A percentile compares a stretch with the other conserved stretches of the same genome.
phyloP scores from a whole-genome alignment of 2,113 vertebrate species.

The Nerophis lumbriciformis region DNA sequence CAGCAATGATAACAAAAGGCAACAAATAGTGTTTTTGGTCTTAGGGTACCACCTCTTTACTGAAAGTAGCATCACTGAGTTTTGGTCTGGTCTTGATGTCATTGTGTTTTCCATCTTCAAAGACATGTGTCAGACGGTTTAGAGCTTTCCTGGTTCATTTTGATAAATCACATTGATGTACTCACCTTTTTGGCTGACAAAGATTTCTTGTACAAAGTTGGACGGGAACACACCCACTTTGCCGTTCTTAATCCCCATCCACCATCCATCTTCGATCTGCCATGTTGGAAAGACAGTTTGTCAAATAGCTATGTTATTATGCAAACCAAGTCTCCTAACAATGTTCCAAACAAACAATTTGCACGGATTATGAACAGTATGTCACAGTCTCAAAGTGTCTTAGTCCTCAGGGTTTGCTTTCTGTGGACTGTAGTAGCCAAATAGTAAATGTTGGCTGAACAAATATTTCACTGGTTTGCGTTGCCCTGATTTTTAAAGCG shows the following conservation, averaged over 20 bases:
- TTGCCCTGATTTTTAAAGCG: constrained; percentile 8
- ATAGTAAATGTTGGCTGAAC: background rate
- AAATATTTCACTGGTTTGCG: background rate
- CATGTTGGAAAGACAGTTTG: background rate
- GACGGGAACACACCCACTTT: constrained; percentile 83
- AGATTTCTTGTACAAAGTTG: constrained; percentile 84
- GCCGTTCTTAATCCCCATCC: constrained; percentile 80
- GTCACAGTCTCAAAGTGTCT: background rate
- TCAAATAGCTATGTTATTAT: background rate
- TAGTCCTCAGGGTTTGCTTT: background rate
- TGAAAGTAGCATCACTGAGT: constrained; percentile 66
- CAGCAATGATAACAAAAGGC: background rate
- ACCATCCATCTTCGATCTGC: constrained; percentile 91
- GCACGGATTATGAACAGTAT: background rate
- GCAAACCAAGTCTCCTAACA: background rate
- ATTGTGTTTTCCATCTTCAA: constrained; percentile 56
- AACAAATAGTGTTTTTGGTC: background rate
- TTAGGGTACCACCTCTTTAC: constrained; percentile 60
- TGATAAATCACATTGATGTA: background rate
- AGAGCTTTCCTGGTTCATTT: background rate
- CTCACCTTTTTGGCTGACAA: constrained; percentile 65
- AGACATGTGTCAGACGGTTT: constrained; percentile 1
- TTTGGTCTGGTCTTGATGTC: constrained; percentile 69
- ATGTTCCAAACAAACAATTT: background rate
- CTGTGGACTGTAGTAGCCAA: background rate